Base-by-base conservation (phyloP, 2,797 vertebrate genomes). In the Phoebastria nigripes region DNA sequence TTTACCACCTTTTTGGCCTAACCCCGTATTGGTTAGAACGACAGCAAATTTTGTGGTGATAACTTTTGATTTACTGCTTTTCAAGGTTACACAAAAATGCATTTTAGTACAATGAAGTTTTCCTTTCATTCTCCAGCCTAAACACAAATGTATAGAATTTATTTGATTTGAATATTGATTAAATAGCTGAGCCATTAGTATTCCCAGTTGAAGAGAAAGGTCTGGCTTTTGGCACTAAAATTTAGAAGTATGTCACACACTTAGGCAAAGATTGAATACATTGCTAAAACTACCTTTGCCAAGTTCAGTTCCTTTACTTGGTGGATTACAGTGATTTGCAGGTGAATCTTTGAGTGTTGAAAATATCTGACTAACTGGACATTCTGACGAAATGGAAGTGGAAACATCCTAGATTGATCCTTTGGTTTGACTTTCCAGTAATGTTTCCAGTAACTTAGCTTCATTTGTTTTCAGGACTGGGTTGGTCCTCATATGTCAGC, bases 391-490 rank as follows among this genome's bases (percentile, higher is more conserved):
- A 78, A 47, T 33, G 42, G 56, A 56, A 91, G 51, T 67, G 74
- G 62, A 80, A 94, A 66, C 51, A 79, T 79, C n/a, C 42, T 31
- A 59, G 66, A 42, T 15, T 73, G 47, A 72, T 90, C 70, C 51
- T 89, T 87, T 61, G 22, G 49, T 92, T 92, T 93, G 69, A 33
- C 58, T 94, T 85, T 69, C 37, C 79, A 89, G 65, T 77, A 71
- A 69, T 81, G 59, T 77, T 78, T 90, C 81, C 83, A 85, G 56
- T 81, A 80, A 51, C 71, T n/a, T 63, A 56, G 42, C 63, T 77
- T 71, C 54, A 69, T 82, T 37, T 93, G 65, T 95, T 94, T 90
- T 76, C 89, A 86, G 69, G 87, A 4, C 79, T 88, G 91, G 56
- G 37, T 82, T 83, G 74, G 20, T 92, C 49, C 66, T 76, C 52